Percentiles rank a stretch among this genome's conserved stretches.
Conservation (phyloP, 2,113 vertebrate genomes). For the Pipra filicauda region DNA sequence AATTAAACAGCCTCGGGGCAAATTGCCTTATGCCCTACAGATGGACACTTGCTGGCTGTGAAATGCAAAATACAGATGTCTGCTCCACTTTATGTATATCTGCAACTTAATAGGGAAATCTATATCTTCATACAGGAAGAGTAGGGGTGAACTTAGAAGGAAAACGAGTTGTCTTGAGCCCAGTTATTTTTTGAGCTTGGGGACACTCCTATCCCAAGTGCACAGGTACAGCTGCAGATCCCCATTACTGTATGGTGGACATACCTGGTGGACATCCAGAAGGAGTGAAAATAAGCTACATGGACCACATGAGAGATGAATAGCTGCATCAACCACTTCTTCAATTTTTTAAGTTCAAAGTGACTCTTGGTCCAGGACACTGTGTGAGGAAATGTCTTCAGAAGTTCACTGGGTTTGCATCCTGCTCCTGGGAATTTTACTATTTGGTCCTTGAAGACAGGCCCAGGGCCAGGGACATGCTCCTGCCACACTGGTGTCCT, state of each 20-base stretch:
- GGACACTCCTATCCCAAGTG: not conserved
- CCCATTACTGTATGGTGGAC: not conserved
- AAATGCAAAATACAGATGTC: not conserved
- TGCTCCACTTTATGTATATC: not conserved
- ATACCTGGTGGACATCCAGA: not conserved
- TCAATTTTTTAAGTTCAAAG: not conserved
- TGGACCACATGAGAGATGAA: not conserved
- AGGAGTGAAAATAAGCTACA: not conserved
- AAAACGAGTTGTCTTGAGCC: not conserved
- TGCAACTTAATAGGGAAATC: not conserved
- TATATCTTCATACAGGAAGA: not conserved
- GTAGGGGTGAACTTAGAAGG: not conserved
- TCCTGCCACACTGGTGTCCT: not conserved
- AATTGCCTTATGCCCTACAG: not conserved
- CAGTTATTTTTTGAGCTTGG: not conserved
- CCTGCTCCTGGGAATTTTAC: not conserved
- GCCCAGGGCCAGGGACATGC: not conserved
- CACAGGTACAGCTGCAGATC: not conserved
- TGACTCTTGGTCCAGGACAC: not conserved
- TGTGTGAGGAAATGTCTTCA: not conserved
- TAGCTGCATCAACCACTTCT: not conserved
- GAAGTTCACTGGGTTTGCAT: not conserved
- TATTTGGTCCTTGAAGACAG: not conserved
- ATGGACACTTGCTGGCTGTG: not conserved
- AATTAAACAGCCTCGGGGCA: not conserved